A percentile compares a stretch with the other conserved stretches of the same genome.
Conservation (phyloP, 1,140 invertebrate species). For the Ips nitidus region DNA sequence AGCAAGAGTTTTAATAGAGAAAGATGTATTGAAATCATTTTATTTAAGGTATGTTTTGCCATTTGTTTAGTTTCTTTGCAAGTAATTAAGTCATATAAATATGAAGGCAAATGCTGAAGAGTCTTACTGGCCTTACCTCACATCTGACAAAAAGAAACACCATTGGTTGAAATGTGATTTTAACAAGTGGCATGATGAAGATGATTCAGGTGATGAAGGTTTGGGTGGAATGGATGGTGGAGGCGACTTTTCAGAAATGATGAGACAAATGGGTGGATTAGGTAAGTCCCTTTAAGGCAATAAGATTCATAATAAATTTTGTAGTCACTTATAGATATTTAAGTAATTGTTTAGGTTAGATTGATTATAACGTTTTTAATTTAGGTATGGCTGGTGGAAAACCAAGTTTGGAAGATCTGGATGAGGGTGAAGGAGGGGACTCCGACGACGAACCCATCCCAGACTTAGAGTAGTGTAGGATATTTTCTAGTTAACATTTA, state of each 20-base stretch:
- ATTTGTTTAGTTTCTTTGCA: background rate
- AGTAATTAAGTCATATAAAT: background rate
- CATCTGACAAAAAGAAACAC: slow-evolving; percentile 85
- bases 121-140: slow-evolving; percentile 84
- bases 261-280: slow-evolving; percentile 52
- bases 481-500: slow-evolving; percentile 10
- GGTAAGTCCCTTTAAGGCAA: slow-evolving; percentile 23
- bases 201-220: slow-evolving; percentile 52
- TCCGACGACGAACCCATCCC: slow-evolving; percentile 53
- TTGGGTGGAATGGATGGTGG: slow-evolving; percentile 49
- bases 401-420: slow-evolving; percentile 50
- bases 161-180: slow-evolving; percentile 98
- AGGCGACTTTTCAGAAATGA: slow-evolving; percentile 52
- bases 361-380: background rate
- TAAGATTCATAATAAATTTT: too few species aligned
- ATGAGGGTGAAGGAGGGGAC: slow-evolving; percentile 47
- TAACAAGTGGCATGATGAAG: slow-evolving; percentile 96
- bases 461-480: slow-evolving; percentile 47
- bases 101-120: slow-evolving; percentile 65
- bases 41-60: slow-evolving; percentile 55
- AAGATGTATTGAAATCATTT: slow-evolving; percentile 72
- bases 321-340: background rate
- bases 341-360: background rate
- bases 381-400: slow-evolving; percentile 44
- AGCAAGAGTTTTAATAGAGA: slow-evolving; percentile 67